phyloP scores from a whole-genome alignment of 2,113 vertebrate genomes.

The Eptesicus fuscus region DNA sequence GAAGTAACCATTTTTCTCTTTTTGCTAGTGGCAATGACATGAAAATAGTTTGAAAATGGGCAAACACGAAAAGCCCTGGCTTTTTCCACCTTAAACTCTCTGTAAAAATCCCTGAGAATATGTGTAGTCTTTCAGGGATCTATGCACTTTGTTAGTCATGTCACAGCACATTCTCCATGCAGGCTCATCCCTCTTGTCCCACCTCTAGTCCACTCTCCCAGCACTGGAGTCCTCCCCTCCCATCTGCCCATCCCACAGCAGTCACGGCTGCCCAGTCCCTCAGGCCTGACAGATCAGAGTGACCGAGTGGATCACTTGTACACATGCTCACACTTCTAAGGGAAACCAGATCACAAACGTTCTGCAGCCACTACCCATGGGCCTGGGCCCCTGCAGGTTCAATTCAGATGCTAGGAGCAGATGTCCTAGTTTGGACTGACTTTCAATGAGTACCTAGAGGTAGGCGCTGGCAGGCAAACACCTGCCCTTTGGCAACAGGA shows the following conservation, averaged over 20 bases:
- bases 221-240: neutral
- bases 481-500: neutral
- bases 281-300: neutral
- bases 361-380: neutral
- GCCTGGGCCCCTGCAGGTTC: neutral
- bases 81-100: neutral
- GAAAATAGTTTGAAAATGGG: neutral
- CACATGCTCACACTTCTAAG: neutral
- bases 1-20: neutral
- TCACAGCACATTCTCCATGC: fast-evolving
- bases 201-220: neutral
- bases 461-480: neutral
- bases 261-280: neutral
- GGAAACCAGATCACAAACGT: neutral
- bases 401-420: neutral
- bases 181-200: neutral
- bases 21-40: neutral
- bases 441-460: neutral
- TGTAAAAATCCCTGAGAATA: neutral
- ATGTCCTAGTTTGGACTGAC: neutral
- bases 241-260: neutral
- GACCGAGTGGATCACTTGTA: neutral
- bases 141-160: fast-evolving
- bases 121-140: fast-evolving
- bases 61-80: neutral